Base-by-base conservation (phyloP, 2,113 vertebrate genomes). In the Dolichallabes microphthalmus region DNA sequence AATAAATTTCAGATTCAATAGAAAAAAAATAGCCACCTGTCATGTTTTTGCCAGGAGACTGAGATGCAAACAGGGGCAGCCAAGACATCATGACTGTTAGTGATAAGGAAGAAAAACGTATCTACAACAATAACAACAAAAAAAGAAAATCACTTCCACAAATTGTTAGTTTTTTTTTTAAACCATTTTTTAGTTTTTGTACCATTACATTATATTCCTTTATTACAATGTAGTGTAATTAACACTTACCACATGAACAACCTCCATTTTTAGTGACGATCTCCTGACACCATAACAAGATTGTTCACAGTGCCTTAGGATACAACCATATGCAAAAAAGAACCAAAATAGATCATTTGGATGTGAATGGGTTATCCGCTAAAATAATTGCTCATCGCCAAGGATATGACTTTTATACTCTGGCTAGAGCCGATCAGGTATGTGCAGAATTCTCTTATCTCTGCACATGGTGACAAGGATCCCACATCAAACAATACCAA, bases 391-490 rank as follows among this genome's bases (percentile, higher is more conserved):
- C 55, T 76, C 17, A 17, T 71, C 20, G 27, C 35, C 39, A 84
- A 64, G 75, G 35, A 61, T 83, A 58, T 86, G 87, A 88, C 89
- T 90, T 94, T 94, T 94, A 94, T 94, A 93, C 79, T 85, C 88
- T 64, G 88, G 88, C 91, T 86, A 83, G 77, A 53, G 88, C 78
- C 85, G 85, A 78, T 60, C 80, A 92, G 92, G 94, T 94, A 95
- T 95, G 94, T 93, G 93, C 93, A 95, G 94, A 95, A 95, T 95
- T 93, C 89, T 81, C 91, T 94, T 93, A 94, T 94, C 93, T 87
- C 88, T 89, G 84, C 83, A 79, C 84, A 89, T 93, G 93, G 91
- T 94, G 94, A 94, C 94, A 95, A 92, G 71, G 86, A 80, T 1
- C 74, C 88, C 88, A 94, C 94, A 94, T 94, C 94, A 95, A 95